Base-by-base conservation (phyloP, 2,113 vertebrate genomes). In the Caranx melampygus region DNA sequence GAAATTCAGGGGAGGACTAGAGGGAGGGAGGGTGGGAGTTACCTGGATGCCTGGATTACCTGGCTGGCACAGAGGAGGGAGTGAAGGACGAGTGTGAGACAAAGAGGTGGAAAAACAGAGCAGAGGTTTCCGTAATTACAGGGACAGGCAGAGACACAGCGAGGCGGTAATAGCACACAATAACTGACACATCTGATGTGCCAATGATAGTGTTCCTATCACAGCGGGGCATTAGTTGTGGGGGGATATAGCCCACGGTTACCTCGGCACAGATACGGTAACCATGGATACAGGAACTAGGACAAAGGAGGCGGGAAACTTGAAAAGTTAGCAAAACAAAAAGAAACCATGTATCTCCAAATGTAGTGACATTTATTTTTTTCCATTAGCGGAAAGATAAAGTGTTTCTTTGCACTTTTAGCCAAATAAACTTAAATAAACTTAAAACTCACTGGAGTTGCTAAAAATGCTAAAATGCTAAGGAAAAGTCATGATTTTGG, bases 121-220 rank as follows among this genome's bases (percentile, higher is more conserved):
- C 63, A 57, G 78, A 85, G 80, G 82, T 80, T 33, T 81, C 63
- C 3, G 34, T 89, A 91, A 92, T 93, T 89, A 92, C 82, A 92
- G 88, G 89, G 82, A 85, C 87, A 82, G 74, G 81, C 73, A 58
- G 79, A 90, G 87, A 84, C 91, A 84, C 45, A 82, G 87, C 45
- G 64, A 79, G 84, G 82, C 58, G 47, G 82, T 89, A 91, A 90
- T 86, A 79, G 89, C 86, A 89, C 75, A 90, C 81, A 85, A 31
- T 88, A 64, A 61, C 59, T 85, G 72, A 88, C 84, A 82, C 88
- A 88, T 89, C 61, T 91, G 84, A 90, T 76, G 80, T 83, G 67
- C 78, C 84, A 87, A 90, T 88, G 87, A 90, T 87, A 87, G 90
- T 85, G 82, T 84, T 89, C 33, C 71, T 65, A 83, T 81, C 66